Percentiles rank a stretch among this genome's conserved stretches.
These are phyloP conservation scores for Hyppa rectilinea DNA, from an alignment of 2,888 invertebrate genomes.

Conservation along the genomic window DNA sequence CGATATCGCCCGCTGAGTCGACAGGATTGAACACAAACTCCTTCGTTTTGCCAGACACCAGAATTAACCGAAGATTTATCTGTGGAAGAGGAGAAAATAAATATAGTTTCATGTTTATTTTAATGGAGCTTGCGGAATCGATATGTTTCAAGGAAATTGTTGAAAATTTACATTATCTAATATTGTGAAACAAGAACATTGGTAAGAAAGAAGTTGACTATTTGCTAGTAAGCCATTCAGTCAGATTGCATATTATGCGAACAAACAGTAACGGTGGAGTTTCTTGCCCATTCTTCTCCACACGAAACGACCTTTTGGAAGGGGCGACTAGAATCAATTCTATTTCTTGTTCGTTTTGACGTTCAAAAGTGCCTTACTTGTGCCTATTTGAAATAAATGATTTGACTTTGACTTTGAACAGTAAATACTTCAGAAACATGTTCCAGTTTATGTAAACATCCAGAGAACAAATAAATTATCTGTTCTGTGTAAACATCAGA, in stretches of 20 bases:
- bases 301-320: too few relatives aligned
- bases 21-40: slow-evolving; percentile 99
- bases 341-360: too few relatives aligned
- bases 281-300: too few relatives aligned
- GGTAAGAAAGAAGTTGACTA: not conserved
- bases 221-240: not conserved
- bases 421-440: not conserved
- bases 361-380: too few relatives aligned
- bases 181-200: not conserved
- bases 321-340: too few relatives aligned
- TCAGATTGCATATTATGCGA: not conserved
- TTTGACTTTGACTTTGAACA: too few relatives aligned
- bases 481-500: too few relatives aligned
- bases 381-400: too few relatives aligned
- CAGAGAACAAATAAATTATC: too few relatives aligned
- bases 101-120: slow-evolving; percentile 2
- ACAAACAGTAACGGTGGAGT: too few relatives aligned
- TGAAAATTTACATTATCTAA: not conserved
- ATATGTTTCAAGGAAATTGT: not conserved
- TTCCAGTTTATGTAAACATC: too few relatives aligned
- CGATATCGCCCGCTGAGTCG: slow-evolving; percentile 99
- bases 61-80: slow-evolving; percentile 99
- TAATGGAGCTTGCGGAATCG: not conserved
- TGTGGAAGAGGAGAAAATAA: slow-evolving; percentile 81
- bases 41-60: slow-evolving; percentile 99